These are phyloP conservation scores for Scarus forsteni DNA, from an alignment of 2,797 vertebrate genomes.

Conservation along the genomic window DNA sequence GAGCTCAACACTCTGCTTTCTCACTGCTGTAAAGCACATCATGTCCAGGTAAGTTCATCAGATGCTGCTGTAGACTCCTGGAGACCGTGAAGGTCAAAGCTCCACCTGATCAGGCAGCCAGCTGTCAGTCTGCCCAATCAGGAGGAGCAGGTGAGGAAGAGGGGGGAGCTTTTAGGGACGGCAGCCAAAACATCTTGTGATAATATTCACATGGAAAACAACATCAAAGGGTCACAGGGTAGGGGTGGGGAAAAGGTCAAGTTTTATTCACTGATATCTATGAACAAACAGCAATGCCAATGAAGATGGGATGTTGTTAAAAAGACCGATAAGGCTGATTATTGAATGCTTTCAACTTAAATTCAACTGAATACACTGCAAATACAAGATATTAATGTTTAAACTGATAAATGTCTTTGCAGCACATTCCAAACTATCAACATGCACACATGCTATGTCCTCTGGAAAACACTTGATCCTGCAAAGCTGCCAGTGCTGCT, in stretches of 20 bases:
- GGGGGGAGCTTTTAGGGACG: constrained; percentile 28
- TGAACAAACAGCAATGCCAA: too few species aligned
- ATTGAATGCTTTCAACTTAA: too few species aligned
- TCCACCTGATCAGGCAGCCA: constrained; percentile 78
- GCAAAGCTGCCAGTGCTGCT: too few species aligned
- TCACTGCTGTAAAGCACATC: constrained; percentile 19
- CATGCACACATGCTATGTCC: too few species aligned
- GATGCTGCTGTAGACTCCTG: constrained; percentile 74
- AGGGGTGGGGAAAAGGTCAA: neutral
- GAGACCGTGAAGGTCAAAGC: constrained; percentile 84
- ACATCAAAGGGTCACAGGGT: constrained; percentile 31
- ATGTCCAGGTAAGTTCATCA: constrained; percentile 71
- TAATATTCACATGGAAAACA: constrained; percentile 38
- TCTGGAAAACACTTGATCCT: too few species aligned
- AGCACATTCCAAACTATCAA: too few species aligned
- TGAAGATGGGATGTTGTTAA: too few species aligned
- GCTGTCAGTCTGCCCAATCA: constrained; percentile 75
- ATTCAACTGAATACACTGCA: too few species aligned
- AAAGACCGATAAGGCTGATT: too few species aligned
- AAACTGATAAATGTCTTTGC: too few species aligned
- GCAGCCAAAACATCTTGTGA: constrained; percentile 51
- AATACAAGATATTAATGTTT: too few species aligned
- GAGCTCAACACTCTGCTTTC: constrained; percentile 21
- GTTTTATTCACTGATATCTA: too few species aligned
- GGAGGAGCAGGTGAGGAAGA: constrained; percentile 28